These are phyloP conservation scores for Reticulitermes speratus DNA, from an alignment of 1,140 invertebrate genomes.

Conservation along the genomic window DNA sequence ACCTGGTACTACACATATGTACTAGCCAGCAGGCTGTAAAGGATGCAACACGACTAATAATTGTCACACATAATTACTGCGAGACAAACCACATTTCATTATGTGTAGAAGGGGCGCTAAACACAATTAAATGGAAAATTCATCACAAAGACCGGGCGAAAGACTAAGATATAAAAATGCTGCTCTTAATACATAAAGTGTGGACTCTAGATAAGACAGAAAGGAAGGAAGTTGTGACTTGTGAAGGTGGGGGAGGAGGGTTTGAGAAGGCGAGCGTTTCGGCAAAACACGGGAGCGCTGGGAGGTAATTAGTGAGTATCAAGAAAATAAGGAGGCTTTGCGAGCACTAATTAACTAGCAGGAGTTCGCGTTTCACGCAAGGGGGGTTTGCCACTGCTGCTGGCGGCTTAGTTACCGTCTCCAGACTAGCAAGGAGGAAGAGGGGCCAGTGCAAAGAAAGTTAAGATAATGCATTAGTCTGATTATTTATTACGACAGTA, in stretches of 20 bases:
- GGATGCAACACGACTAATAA: too few species aligned
- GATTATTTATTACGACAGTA: neutral
- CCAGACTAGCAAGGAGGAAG: too few species aligned
- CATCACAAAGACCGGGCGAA: neutral
- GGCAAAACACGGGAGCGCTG: neutral
- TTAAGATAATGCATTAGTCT: neutral
- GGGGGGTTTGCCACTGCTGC: neutral
- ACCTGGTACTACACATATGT: too few species aligned
- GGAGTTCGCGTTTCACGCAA: neutral
- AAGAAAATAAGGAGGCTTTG: slow-evolving; percentile 11
- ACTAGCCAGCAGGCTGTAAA: too few species aligned
- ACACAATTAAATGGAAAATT: neutral
- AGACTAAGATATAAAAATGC: neutral
- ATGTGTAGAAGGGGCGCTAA: neutral
- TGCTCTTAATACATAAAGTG: neutral
- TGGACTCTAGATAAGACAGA: neutral
- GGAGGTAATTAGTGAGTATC: neutral
- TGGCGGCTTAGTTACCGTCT: too few species aligned
- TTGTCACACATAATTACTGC: too few species aligned
- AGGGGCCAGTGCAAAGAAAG: neutral
- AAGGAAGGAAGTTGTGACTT: neutral
- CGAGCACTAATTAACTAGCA: neutral
- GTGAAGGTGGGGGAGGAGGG: neutral
- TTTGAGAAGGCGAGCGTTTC: neutral
- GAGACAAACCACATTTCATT: too few species aligned